Evolutionary conservation across 2,113 vertebrate genomes (phyloP), one percentile per base, ranked within the genome.

Genomic region (rat (Rattus norvegicus)): DNA sequence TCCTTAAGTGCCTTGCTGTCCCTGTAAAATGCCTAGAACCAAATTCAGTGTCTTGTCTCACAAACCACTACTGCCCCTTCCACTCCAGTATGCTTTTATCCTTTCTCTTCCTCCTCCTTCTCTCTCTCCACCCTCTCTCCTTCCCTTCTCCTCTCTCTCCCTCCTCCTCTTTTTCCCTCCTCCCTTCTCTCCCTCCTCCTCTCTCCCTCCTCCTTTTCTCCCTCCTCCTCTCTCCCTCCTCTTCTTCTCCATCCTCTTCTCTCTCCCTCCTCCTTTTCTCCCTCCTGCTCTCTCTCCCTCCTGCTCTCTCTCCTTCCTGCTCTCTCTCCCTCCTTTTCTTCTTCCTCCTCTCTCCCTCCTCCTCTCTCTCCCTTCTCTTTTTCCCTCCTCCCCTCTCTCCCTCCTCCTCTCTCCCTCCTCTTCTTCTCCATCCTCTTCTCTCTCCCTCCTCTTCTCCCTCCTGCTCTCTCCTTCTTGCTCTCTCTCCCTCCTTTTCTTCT

Each of bases 1-100:
- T 94, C 72, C 77, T 92, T 92, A 93, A 95, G 92, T 95, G 91
- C 79, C 94, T 87, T 59, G 12, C 94, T 96, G 95, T 95, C 81
- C 87, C 81, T 39, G 47, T 72, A 63, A 95, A 96, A 91, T 47
- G 93, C 92, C 95, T 96, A 86, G 92, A 83, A 52, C 86, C 91
- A 87, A 94, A 95, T 65, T 70, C 67, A 26, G 73, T 65, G 39
- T 95, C 93, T 94, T 89, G 49, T 75, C 75, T 95, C 90, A 92
- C 73, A 93, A 77, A 63, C 61, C 81, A 77, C 19, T 91, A 77
- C 91, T 69, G 24, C 24, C 73, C 10, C 12, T 8, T n/a, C 49
- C 13, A 52, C 56, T 63, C n/a, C 30, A 61, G 73, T 14, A 30
- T 30, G 70, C 69, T 79, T 88, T 94, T 69, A 22, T 13, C 63